phyloP scores from a whole-genome alignment of 2,888 invertebrate genomes.

The Netelia melanura region DNA sequence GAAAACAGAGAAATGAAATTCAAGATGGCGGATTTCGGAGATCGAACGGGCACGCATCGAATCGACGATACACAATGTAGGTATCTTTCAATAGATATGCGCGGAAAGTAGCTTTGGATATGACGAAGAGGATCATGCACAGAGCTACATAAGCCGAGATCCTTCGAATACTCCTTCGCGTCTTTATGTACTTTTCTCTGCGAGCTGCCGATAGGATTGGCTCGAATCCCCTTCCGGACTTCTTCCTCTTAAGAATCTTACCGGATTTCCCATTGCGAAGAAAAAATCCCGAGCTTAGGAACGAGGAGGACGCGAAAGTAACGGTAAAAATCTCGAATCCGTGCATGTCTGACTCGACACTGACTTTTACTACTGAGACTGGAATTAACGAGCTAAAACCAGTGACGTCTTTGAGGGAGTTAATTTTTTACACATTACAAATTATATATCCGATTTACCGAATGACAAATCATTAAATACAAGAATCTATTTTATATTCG shows the following conservation, averaged over 20 bases:
- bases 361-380: conserved; percentile 34
- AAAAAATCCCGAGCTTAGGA: conserved; percentile 5
- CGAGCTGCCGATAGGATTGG: conserved; percentile 7
- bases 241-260: conserved; percentile 19
- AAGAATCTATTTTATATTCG: no score
- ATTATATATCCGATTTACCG: no score
- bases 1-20: no score
- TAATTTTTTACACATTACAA: no score
- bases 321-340: not conserved
- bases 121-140: conserved; percentile 9
- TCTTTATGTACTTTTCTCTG: not conserved
- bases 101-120: not conserved
- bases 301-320: not conserved
- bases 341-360: conserved; percentile 15
- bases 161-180: conserved; percentile 1
- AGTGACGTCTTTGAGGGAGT: no score
- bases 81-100: not conserved
- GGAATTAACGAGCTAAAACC: not conserved
- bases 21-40: no score
- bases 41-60: not conserved
- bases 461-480: no score
- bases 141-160: conserved; percentile 17
- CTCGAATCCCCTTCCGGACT: conserved; percentile 12
- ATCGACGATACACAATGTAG: not conserved
- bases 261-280: not conserved